These are phyloP conservation scores for Pipistrellus pygmaeus DNA, from an alignment of 2,797 vertebrate species.

Conservation along the genomic window DNA sequence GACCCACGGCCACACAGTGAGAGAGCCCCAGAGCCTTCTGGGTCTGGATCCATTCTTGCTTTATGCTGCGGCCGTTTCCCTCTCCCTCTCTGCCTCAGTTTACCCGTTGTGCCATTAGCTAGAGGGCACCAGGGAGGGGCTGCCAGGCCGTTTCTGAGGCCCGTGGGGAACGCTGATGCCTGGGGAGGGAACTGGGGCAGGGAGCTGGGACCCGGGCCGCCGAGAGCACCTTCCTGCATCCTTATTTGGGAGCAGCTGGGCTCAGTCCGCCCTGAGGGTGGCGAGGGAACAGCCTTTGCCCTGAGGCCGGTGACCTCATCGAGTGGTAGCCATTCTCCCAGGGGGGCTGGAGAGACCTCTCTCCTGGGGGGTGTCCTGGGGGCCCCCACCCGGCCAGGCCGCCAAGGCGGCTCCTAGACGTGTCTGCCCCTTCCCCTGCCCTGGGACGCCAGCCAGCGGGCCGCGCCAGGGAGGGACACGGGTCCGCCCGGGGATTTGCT, in stretches of 20 bases:
- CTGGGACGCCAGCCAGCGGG: background rate
- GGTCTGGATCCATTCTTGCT: background rate
- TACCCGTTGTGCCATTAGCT: background rate
- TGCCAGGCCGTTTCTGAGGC: background rate
- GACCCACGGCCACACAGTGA: background rate
- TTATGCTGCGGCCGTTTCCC: background rate
- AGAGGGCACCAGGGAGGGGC: background rate
- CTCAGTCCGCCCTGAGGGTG: fast-evolving
- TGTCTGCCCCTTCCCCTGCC: background rate
- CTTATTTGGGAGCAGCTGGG: fast-evolving
- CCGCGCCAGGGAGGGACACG: fast-evolving
- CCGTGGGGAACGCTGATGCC: background rate
- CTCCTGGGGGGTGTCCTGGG: background rate
- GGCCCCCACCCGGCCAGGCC: background rate
- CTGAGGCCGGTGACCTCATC: background rate
- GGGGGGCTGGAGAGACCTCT: background rate
- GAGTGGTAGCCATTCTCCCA: background rate
- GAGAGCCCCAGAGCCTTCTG: background rate
- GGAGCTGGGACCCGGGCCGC: background rate
- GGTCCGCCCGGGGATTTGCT: background rate
- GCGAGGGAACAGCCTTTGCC: background rate
- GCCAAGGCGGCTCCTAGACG: background rate
- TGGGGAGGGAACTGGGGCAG: fast-evolving
- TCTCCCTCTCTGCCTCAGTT: background rate
- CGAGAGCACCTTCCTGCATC: no score